phyloP scores from a whole-genome alignment of 1,140 invertebrate species.

The Idris sp. region DNA sequence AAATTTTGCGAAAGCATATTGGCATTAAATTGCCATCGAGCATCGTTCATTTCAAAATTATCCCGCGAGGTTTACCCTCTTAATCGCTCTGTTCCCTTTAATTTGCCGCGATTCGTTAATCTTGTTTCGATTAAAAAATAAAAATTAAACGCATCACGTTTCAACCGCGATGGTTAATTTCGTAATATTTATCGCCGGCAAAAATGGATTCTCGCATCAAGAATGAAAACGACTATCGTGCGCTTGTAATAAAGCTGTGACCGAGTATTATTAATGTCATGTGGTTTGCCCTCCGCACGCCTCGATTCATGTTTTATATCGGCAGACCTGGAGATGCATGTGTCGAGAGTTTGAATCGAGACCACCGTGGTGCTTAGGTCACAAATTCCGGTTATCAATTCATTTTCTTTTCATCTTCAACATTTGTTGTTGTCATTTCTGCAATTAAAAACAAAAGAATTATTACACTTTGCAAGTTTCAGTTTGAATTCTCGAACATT shows the following conservation, averaged over 20 bases:
- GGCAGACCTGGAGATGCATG: constrained; percentile 15
- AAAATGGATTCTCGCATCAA: constrained; percentile 17
- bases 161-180: constrained; percentile 20
- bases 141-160: constrained; percentile 16
- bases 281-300: constrained; percentile 12
- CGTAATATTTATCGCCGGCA: constrained; percentile 15
- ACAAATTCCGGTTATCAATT: constrained; percentile 38
- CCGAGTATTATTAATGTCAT: constrained; percentile 41
- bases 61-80: neutral
- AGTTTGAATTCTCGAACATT: no score
- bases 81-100: constrained; percentile 8
- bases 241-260: constrained; percentile 42
- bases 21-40: constrained; percentile 4
- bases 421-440: constrained; percentile 1
- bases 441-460: constrained; percentile 10
- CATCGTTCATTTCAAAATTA: constrained; percentile 32
- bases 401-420: neutral
- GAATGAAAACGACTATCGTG: constrained; percentile 16
- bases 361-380: constrained; percentile 35
- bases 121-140: constrained; percentile 8
- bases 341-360: constrained; percentile 23
- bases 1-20: constrained; percentile 3
- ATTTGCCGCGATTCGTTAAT: constrained; percentile 35
- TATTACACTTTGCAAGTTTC: no score
- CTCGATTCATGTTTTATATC: constrained; percentile 37